A percentile compares a stretch with the other conserved stretches of the same genome.
Conservation (phyloP, 2,888 invertebrate species). For the Sesia bembeciformis region DNA sequence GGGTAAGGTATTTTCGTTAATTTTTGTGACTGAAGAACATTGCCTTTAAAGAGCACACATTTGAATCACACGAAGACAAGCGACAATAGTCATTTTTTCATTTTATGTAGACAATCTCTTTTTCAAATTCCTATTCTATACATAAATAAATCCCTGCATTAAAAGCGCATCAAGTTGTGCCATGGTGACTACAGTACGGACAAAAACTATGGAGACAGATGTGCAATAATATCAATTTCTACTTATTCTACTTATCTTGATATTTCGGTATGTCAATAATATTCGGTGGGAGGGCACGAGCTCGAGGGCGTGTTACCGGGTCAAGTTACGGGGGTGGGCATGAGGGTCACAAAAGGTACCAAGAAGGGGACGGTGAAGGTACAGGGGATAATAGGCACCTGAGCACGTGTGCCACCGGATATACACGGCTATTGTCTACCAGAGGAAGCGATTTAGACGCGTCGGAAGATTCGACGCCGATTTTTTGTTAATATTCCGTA, state of each 20-base stretch:
- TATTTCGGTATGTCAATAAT: slow-evolving; percentile 23
- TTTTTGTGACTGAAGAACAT: too few species aligned
- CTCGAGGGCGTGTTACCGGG: slow-evolving; percentile 58
- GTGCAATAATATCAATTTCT: slow-evolving; percentile 40
- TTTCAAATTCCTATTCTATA: too few species aligned
- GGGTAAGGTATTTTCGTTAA: too few species aligned
- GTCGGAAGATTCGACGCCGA: slow-evolving; percentile 57
- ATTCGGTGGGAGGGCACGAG: slow-evolving; percentile 63
- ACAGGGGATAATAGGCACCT: slow-evolving; percentile 64
- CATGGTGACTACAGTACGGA: slow-evolving; percentile 1
- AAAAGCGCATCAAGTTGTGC: neutral
- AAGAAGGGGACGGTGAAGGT: slow-evolving; percentile 30
- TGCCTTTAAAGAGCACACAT: too few species aligned
- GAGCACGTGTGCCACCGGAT: slow-evolving; percentile 73
- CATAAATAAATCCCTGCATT: neutral
- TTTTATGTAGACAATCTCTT: too few species aligned
- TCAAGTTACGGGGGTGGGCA: slow-evolving; percentile 65
- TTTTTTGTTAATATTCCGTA: slow-evolving; percentile 26
- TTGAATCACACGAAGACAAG: too few species aligned
- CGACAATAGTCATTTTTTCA: too few species aligned
- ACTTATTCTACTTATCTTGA: slow-evolving; percentile 6
- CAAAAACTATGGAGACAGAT: slow-evolving; percentile 40
- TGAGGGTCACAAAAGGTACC: slow-evolving; percentile 44
- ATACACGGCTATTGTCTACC: slow-evolving; percentile 61
- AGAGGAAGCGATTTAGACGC: slow-evolving; percentile 68